Evolutionary conservation across 1,140 invertebrate genomes (phyloP), one percentile per base, ranked within the genome.

Genomic region (Pinna nobilis): DNA sequence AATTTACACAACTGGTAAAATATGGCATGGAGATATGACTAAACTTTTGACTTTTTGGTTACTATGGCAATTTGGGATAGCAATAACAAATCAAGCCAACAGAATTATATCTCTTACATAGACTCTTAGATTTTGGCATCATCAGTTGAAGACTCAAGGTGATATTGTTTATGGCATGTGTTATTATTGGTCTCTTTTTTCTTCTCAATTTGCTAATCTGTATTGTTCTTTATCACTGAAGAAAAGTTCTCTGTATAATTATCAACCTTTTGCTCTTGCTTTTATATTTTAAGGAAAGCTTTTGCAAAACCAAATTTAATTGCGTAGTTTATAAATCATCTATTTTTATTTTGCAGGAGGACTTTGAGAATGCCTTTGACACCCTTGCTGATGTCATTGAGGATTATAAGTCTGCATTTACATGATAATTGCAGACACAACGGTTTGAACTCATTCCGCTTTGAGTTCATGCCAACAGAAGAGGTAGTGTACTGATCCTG

Each of bases 341-440:
- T 18, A n/a, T 13, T 9, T 33, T 39, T 51, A 4, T 20, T 30
- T 49, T 33, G 59, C 57, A 84, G 83, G 78, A 77, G 15, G 73
- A 80, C 51, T 82, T 84, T 68, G 66, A 78, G 65, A 74, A 82
- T 33, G 80, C 83, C 11, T 79, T 84, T 49, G 70, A 79, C 28
- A 72, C 71, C 25, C n/a, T 82, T 0, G 23, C 66, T 9, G 39
- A 55, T 11, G 53, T 79, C 18, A 55, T 79, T 33, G 72, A 76
- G 4, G 70, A 77, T 59, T 84, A 84, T 63, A 77, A 73, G 32
- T 65, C 55, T 30, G 77, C 79, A 30, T 49, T 79, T 9, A 81
- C 61, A 65, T 74, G 63, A 74, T 6, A 7, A 50, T 70, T 20
- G n/a, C n/a, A n/a, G n/a, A n/a, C n/a, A n/a, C n/a, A n/a, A n/a